Base-by-base conservation (phyloP, 30 jellyfish, hydroid and myxozoan species). In the Phacellophora camtschatica region DNA sequence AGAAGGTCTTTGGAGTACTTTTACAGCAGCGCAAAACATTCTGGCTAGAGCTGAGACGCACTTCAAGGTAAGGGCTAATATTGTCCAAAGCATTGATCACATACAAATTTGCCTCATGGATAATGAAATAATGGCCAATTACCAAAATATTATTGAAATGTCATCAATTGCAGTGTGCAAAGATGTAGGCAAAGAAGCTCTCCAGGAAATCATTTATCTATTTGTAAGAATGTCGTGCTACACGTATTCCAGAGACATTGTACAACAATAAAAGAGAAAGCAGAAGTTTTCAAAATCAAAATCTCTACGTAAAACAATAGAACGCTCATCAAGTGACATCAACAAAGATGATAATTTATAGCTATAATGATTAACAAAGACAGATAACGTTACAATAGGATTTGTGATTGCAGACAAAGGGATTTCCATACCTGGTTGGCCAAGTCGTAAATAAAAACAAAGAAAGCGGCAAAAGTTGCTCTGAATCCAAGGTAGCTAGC, bases 1-100 rank as follows among this genome's bases (percentile, higher is more conserved):
- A 63, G 77, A 24, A 24, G 77, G 77, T 22, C 77, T 63, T 22
- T 63, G 77, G 77, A 63, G 77, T 24, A 63, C 33, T 63, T 63
- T 2, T 24, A 63, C 5, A 27, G 77, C 55, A 63, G 77, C 57
- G 33, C 77, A 63, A 63, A 63, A 63, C 20, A 63, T 63, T 23
- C 77, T 63, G 46, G 48, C 54, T 9, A 63, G 48, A 63, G 77
- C 77, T 22, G 77, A 63, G 64, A 27, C 35, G 50, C 78, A 65
- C 51, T 65, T 65, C 78, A 65, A 30, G 22, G 69, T 54, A 13
- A 54, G 36, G 11, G 69, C 69, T 7, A 27, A 6, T 54, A n/a
- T n/a, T n/a, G 36, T 54, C 69, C 69, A 54, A 54, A 54, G 69
- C 69, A 54, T 54, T 54, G 69, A 54, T 54, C 36, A 54, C 69